Percentiles rank a stretch among this genome's conserved stretches.
Conservation (phyloP, 1,140 invertebrate species). For the Drosophila nigrodunni region DNA sequence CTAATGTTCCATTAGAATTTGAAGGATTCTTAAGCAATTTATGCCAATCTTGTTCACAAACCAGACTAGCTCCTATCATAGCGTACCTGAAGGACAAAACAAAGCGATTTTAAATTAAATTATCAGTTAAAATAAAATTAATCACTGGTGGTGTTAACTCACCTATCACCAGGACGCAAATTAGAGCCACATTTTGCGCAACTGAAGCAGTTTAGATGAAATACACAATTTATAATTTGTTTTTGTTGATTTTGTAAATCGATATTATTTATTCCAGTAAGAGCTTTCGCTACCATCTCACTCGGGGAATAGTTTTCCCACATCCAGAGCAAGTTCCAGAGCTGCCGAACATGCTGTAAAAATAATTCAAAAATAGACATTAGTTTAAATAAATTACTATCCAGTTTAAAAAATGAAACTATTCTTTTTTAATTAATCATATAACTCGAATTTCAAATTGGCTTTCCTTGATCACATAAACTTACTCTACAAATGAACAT, state of each 20-base stretch:
- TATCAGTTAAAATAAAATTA: neutral
- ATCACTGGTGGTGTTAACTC: constrained; percentile 47
- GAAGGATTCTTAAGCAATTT: constrained; percentile 92
- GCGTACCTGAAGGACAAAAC: constrained; percentile 88
- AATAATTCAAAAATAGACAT: constrained; percentile 52
- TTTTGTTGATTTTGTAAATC: constrained; percentile 84
- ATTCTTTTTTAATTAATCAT: neutral
- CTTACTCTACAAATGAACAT: neutral
- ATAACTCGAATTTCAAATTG: neutral
- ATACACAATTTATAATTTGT: constrained; percentile 87
- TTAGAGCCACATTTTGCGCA: constrained; percentile 95
- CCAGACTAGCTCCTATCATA: constrained; percentile 92
- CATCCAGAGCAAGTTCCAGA: constrained; percentile 94
- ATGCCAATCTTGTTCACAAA: constrained; percentile 97
- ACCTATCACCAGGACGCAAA: constrained; percentile 95
- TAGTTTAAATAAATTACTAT: neutral
- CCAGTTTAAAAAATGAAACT: neutral
- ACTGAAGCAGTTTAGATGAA: constrained; percentile 97
- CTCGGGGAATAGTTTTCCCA: constrained; percentile 95
- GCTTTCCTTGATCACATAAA: neutral
- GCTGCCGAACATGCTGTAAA: constrained; percentile 94
- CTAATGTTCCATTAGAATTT: constrained; percentile 85
- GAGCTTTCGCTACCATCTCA: constrained; percentile 95
- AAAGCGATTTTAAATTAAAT: neutral
- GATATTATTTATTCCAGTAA: constrained; percentile 84